phyloP scores from a whole-genome alignment of 2,888 invertebrate species.

The Habroteleia sp. region DNA sequence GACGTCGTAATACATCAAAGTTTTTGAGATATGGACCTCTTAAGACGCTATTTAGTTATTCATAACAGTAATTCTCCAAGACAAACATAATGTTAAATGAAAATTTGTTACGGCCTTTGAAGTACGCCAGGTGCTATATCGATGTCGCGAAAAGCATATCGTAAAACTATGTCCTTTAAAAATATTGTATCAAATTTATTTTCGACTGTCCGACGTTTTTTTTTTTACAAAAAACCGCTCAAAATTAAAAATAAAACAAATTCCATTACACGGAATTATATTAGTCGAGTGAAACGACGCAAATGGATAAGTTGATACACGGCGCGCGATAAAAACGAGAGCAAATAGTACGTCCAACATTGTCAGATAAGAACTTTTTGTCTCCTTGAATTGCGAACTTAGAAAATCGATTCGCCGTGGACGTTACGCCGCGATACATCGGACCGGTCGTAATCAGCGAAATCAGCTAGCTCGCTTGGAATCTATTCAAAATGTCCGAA shows the following conservation, averaged over 20 bases:
- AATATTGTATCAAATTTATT: too few relatives aligned
- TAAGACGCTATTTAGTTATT: slow-evolving; percentile 24
- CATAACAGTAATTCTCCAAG: slow-evolving; percentile 31
- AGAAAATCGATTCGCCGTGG: slow-evolving; percentile 44
- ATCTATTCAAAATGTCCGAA: slow-evolving; percentile 46
- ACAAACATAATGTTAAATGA: slow-evolving; percentile 35
- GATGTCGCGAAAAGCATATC: too few relatives aligned
- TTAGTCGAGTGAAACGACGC: too few relatives aligned
- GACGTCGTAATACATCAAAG: not conserved
- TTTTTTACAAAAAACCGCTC: too few relatives aligned
- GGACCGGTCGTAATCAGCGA: slow-evolving; percentile 39
- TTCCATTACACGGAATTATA: too few relatives aligned
- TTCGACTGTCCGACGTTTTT: too few relatives aligned
- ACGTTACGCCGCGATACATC: slow-evolving; percentile 29
- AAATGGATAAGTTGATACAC: too few relatives aligned
- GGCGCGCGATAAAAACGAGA: too few relatives aligned
- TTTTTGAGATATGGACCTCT: slow-evolving; percentile 23
- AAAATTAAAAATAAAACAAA: too few relatives aligned
- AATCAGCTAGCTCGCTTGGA: slow-evolving; percentile 52
- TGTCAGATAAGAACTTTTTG: slow-evolving; percentile 16
- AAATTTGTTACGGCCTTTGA: slow-evolving; percentile 23
- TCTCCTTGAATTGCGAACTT: slow-evolving; percentile 28
- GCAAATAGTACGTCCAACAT: too few relatives aligned
- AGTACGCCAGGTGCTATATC: too few relatives aligned
- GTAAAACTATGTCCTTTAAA: too few relatives aligned